Percentiles rank a stretch among this genome's conserved stretches.
These are phyloP conservation scores for Caenorhabditis elegans DNA, from an alignment of 1,140 invertebrate species.

Conservation along the genomic window DNA sequence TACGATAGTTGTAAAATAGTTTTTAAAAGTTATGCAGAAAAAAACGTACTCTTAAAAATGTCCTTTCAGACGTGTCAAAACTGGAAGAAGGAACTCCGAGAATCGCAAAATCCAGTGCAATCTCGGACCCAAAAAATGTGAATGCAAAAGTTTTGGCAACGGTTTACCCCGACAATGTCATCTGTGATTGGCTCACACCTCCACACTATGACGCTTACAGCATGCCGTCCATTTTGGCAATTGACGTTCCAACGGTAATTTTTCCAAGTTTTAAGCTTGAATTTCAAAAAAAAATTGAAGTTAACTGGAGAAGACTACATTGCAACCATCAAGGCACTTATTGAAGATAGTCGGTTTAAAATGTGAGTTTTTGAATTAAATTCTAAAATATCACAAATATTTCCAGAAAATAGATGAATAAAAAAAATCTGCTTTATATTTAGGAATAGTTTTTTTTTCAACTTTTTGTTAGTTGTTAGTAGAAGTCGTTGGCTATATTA, in stretches of 20 bases:
- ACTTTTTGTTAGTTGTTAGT: too few relatives aligned
- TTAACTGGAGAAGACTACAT: conserved; percentile 34
- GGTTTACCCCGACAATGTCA: conserved; percentile 30
- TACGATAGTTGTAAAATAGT: too few relatives aligned
- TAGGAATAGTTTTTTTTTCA: too few relatives aligned
- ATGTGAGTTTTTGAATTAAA: background rate
- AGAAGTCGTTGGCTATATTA: too few relatives aligned
- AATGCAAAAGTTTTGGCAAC: conserved; percentile 37
- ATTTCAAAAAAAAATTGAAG: background rate
- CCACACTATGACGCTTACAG: conserved; percentile 33
- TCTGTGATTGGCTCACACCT: conserved; percentile 40
- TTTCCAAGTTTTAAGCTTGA: background rate
- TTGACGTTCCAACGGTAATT: conserved; percentile 14
- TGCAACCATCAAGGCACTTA: conserved; percentile 24
- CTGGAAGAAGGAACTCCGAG: background rate
- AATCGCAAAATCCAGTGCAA: background rate
- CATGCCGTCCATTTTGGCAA: conserved; percentile 43
- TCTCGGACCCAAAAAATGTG: background rate
- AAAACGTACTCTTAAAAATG: too few relatives aligned
- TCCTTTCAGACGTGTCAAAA: background rate
- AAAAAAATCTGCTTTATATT: background rate
- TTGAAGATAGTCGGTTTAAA: conserved; percentile 29
- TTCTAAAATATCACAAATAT: background rate
- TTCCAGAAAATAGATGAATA: too few relatives aligned
- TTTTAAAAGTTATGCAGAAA: too few relatives aligned